Conservation (phyloP, 2,797 vertebrate genomes). For the Rhinoraja longicauda region DNA sequence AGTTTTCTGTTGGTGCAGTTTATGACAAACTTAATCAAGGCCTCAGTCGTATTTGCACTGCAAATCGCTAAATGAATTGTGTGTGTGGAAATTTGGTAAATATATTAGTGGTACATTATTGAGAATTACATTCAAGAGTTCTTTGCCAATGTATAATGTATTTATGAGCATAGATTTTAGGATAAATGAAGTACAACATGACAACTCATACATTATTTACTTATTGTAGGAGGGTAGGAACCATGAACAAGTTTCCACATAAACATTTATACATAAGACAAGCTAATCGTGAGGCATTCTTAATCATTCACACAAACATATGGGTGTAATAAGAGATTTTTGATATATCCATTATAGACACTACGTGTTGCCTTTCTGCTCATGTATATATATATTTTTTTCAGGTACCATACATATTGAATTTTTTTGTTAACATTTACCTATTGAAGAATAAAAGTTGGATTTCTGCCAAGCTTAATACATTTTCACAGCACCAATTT, state of each 20-base stretch:
- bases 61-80: background rate
- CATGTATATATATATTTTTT: background rate
- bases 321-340: background rate
- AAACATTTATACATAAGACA: background rate
- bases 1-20: background rate
- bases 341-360: background rate
- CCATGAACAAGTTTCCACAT: background rate
- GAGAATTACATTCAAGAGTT: background rate
- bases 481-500: slow-evolving; percentile 20
- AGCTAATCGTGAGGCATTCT: background rate
- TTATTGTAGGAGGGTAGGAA: background rate
- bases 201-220: background rate
- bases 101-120: background rate
- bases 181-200: background rate
- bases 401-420: background rate
- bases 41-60: background rate
- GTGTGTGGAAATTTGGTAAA: background rate
- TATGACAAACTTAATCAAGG: background rate
- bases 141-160: background rate
- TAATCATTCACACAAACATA: background rate
- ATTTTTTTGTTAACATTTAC: background rate
- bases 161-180: slow-evolving; percentile 11
- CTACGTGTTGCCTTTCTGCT: background rate
- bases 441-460: background rate
- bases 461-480: background rate